Percentiles rank a stretch among this genome's conserved stretches.
Evolutionary conservation across 2,113 vertebrate genomes (phyloP).

Genomic region (Euleptes europaea): DNA sequence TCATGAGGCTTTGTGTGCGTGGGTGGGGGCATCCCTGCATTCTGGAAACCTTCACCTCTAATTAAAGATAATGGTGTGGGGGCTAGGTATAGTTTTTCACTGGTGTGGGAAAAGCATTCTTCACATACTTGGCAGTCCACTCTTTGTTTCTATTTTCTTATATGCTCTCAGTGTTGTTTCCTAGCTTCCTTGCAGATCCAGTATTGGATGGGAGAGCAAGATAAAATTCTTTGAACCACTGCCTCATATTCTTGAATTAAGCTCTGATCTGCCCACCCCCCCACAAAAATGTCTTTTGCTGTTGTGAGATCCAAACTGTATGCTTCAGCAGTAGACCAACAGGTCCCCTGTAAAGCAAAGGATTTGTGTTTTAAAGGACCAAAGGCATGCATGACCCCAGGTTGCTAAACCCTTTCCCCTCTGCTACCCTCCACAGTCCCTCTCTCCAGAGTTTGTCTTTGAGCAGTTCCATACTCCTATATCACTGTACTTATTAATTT

Average conservation of each 20-base stretch:
- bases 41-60: too few relatives aligned
- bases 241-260: too few relatives aligned
- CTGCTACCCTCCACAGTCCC: background rate
- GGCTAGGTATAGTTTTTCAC: too few relatives aligned
- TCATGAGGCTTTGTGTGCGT: too few relatives aligned
- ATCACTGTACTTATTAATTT: background rate
- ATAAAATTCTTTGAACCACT: too few relatives aligned
- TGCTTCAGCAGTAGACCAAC: background rate
- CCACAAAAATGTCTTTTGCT: background rate
- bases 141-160: too few relatives aligned
- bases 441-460: background rate
- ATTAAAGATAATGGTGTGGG: too few relatives aligned
- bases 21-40: too few relatives aligned
- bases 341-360: background rate
- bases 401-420: background rate
- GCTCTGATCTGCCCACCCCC: too few relatives aligned
- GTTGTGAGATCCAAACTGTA: background rate
- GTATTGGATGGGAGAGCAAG: too few relatives aligned
- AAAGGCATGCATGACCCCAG: background rate
- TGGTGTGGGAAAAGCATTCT: background rate
- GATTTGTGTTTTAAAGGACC: background rate
- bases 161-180: background rate
- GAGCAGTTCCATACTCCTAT: background rate
- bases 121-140: background rate
- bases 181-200: too few relatives aligned